These are phyloP conservation scores for Mesochorus sp. DNA, from an alignment of 2,888 invertebrate species.

Conservation along the genomic window DNA sequence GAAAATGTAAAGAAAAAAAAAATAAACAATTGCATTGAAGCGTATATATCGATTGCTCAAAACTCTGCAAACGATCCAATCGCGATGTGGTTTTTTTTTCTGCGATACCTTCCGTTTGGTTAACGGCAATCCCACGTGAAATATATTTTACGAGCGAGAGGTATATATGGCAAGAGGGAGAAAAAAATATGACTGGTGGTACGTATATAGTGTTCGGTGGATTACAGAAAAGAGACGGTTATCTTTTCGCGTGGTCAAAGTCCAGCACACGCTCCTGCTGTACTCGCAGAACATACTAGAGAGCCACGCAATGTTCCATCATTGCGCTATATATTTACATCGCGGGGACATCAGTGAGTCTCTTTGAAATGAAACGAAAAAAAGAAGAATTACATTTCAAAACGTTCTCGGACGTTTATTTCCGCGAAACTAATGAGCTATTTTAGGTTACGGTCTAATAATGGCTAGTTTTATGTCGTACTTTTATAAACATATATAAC, in stretches of 20 bases:
- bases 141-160: background rate
- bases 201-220: too few species aligned
- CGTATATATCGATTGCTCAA: background rate
- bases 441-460: constrained; percentile 16
- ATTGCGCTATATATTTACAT: background rate
- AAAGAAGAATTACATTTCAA: constrained; percentile 23
- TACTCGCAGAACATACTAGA: background rate
- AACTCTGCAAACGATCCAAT: background rate
- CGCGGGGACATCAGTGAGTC: constrained; percentile 14
- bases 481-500: background rate
- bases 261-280: background rate
- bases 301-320: constrained; percentile 5
- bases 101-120: background rate
- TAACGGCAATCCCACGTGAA: background rate
- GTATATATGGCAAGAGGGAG: background rate
- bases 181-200: background rate
- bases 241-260: constrained; percentile 7
- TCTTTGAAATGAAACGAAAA: too few species aligned
- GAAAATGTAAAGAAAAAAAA: background rate
- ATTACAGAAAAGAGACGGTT: constrained; percentile 36
- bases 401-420: background rate
- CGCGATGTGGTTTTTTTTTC: background rate
- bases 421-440: constrained; percentile 25
- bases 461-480: background rate
- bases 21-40: background rate